Evolutionary conservation across 2,113 vertebrate species (phyloP), one percentile per base, ranked within the genome.

Genomic region (Dasyornis broadbenti): DNA sequence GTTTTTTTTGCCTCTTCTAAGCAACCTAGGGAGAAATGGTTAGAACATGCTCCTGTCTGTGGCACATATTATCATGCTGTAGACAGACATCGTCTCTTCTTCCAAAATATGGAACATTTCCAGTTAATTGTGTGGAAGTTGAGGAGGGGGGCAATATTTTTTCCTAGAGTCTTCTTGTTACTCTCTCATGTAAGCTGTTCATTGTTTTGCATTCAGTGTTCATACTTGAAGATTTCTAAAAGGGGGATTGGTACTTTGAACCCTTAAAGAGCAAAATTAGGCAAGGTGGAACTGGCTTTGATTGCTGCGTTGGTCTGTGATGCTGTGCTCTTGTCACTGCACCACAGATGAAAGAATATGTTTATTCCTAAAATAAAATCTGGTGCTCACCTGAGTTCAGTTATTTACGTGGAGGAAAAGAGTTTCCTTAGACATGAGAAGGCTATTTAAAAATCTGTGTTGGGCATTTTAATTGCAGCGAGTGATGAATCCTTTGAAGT

Each of bases 401-500:
- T 82, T 54, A 11, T 83, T 92, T 84, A 90, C n/a, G 78, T 75
- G 40, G 42, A 66, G 53, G 42, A 53, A 50, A 52, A 73, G 71
- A 60, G 28, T 87, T 86, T 78, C 42, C 54, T 93, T 69, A 65
- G 91, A 87, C 94, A 93, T 10, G 15, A 94, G 82, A 93, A 92
- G 60, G 45, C 91, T 95, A 54, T 96, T 91, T 73, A 86, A 53
- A 86, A 87, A 85, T 92, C 31, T 70, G 61, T 91, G 65, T 86
- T 91, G 95, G 92, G 68, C 71, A 56, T 96, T 97, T 96, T 97
- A 94, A 89, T 97, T 92, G 57, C 65, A 89, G 69, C 1, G 1
- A 89, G 60, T 8, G 3, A 86, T 77, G 77, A 72, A 72, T 78
- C 71, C 95, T 97, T 97, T 97, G 96, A 97, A 97, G 95, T 97